Evolutionary conservation across 1,140 invertebrate genomes (phyloP), one percentile per base, ranked within the genome.

Genomic region (Drosophila arawakana): DNA sequence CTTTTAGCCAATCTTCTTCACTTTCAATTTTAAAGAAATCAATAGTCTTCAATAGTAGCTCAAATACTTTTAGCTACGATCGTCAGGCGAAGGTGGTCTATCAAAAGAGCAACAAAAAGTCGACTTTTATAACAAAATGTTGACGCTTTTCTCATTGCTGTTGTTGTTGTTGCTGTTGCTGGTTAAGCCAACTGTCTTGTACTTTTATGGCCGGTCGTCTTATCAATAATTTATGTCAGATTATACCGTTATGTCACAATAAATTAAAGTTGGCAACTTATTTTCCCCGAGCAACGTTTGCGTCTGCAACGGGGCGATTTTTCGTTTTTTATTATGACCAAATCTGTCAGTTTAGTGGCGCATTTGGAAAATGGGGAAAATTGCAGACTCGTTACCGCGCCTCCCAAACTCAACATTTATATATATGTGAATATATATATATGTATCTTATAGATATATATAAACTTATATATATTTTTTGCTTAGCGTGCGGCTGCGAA

Each of bases 181-280:
- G 81, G 47, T 73, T 78, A 81, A 85, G 82, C 80, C 81, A 89
- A 89, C 84, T 89, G 84, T 89, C 85, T 89, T 89, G 84, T 89
- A 89, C 84, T 89, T 89, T 89, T 89, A 90, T 91, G 88, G 78
- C 73, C 81, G 81, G 73, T 88, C 82, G 78, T 88, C 76, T 80
- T 90, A 91, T 82, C 89, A 91, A 91, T 91, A 91, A 91, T 91
- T 91, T 91, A 91, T 91, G 89, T 91, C 89, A 89, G 89, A 91
- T 91, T 91, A 91, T 89, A 89, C 80, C 78, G 89, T 89, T 91
- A 91, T 89, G 89, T 91, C 89, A 91, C 89, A 89, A 91, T 91
- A 89, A 91, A 91, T 91, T 91, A 91, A 91, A 89, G 89, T 83
- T 91, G 84, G 78, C 89, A 91, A 91, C 89, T 91, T 91, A 89